Evolutionary conservation across 2,797 vertebrate species (phyloP), one percentile per base, ranked within the genome.

Genomic region (Staurois parvus): DNA sequence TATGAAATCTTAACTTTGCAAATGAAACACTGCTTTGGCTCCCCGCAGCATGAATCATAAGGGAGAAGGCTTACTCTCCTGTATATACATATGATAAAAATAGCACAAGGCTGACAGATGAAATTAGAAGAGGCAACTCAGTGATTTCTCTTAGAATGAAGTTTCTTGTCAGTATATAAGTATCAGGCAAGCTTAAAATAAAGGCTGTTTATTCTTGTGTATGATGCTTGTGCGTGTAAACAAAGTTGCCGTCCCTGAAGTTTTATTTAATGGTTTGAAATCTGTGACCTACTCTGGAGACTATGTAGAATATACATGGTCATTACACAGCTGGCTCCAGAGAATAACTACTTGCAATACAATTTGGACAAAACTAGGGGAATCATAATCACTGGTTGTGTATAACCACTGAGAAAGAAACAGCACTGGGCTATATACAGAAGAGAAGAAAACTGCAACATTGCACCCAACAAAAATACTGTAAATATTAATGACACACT

Each of bases 111-210:
- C 66, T 72, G 77, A 68, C 64, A 42, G 30, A 69, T 32, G 70
- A 40, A 82, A 86, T 85, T 81, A 77, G 48, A 72, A 68, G 73
- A 77, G 48, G 26, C 45, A 66, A 70, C 37, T 37, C 72, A 72
- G 74, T 48, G 34, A 24, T 32, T 72, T 70, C 10, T 76, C 64
- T 62, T 76, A 76, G 19, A 69, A 70, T 66, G 7, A 62, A 30
- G 59, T 17, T 56, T 85, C 52, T 30, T 79, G 68, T 72, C 69
- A 85, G 94, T 92, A 42, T 17, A 2, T 48, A 19, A 48, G 62
- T 26, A 59, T 37, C 69, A 69, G 32, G 76, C 62, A 62, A 69
- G 32, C 30, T n/a, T 69, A 11, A 64, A 29, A 67, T 69, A 5
- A 76, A 68, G n/a, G 5, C n/a, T 81, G 73, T 72, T 52, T 28